These are phyloP conservation scores for Patella caerulea DNA, from an alignment of 2,888 invertebrate genomes.

Conservation along the genomic window DNA sequence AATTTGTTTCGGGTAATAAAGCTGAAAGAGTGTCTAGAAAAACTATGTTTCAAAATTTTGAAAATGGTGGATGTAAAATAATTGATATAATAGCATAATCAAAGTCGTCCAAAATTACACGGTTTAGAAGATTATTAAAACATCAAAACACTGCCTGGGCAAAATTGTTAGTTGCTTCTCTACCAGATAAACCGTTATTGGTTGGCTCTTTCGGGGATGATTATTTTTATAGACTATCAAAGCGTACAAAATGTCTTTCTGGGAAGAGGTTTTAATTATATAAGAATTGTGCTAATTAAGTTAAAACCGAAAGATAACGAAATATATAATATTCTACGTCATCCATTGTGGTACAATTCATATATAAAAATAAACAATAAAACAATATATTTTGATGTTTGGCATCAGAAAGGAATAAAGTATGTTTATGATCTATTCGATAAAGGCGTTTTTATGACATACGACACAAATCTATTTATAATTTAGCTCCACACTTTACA, in stretches of 20 bases:
- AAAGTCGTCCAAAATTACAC: not conserved
- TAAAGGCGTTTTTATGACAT: not conserved
- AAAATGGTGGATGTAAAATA: slow-evolving; percentile 1
- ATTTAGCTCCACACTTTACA: not conserved
- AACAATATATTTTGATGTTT: not conserved
- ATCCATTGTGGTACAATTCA: too few species aligned
- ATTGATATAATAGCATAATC: not conserved
- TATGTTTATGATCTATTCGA: slow-evolving; percentile 9
- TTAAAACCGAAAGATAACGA: not conserved
- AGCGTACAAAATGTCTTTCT: not conserved
- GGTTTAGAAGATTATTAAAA: not conserved
- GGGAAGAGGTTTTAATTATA: not conserved
- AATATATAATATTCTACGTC: too few species aligned
- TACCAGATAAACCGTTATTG: too few species aligned
- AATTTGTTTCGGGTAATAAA: not conserved
- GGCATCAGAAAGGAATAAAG: slow-evolving; percentile 1
- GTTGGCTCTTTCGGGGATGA: not conserved
- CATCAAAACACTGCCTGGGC: not conserved
- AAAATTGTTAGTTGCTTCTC: not conserved
- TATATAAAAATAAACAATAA: too few species aligned
- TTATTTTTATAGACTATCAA: not conserved
- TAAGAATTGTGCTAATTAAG: not conserved
- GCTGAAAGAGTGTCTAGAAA: not conserved
- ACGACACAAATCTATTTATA: not conserved
- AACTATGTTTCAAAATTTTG: not conserved